Conservation (phyloP, 2,113 vertebrate species). For the Xiphophorus hellerii region DNA sequence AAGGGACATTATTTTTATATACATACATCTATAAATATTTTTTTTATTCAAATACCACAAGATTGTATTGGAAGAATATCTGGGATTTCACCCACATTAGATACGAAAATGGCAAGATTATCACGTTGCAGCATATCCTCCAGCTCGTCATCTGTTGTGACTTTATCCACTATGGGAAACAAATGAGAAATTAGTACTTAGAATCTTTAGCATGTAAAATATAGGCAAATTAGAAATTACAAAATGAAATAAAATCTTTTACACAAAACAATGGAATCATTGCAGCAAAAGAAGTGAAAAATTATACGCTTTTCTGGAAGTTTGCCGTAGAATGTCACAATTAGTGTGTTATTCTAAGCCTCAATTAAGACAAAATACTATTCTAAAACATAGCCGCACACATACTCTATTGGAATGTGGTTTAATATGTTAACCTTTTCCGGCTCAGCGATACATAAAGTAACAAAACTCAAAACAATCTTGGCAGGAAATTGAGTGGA, state of each 20-base stretch:
- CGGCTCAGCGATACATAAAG: not conserved
- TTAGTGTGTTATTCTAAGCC: not conserved
- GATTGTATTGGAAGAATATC: not conserved
- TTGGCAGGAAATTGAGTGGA: not conserved
- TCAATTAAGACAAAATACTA: not conserved
- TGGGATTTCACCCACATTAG: constrained; percentile 79
- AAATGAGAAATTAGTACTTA: not conserved
- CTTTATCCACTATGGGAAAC: constrained; percentile 82
- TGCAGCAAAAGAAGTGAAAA: not conserved
- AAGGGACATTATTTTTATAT: not conserved
- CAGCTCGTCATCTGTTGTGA: constrained; percentile 88
- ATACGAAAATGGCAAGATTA: constrained; percentile 87
- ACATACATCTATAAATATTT: too few relatives aligned
- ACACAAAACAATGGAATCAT: not conserved
- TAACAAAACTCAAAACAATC: not conserved
- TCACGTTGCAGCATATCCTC: constrained; percentile 90
- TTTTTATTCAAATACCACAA: not conserved
- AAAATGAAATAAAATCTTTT: not conserved
- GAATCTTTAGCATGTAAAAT: not conserved
- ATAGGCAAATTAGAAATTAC: not conserved
- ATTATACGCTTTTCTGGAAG: not conserved
- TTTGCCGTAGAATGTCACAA: not conserved
- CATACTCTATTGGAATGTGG: not conserved
- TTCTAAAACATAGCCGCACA: not conserved
- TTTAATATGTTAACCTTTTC: not conserved